Evolutionary conservation across 2,888 invertebrate genomes (phyloP).

Genomic region (Troides aeacus): DNA sequence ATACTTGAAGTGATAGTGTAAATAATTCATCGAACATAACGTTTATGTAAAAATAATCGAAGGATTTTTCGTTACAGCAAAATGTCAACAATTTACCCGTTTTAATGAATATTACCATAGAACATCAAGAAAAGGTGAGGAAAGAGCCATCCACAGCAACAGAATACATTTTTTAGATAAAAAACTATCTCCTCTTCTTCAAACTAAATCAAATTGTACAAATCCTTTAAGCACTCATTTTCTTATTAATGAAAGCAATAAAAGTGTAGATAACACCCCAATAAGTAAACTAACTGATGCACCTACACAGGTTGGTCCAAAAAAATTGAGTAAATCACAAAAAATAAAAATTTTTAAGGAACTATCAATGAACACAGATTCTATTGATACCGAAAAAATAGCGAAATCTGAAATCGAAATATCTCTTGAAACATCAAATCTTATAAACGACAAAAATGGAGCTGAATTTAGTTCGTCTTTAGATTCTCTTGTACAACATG

Average conservation of each 20-base stretch:
- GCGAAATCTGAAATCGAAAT: slow-evolving; percentile 28
- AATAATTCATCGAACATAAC: not conserved
- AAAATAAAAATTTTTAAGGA: slow-evolving; percentile 31
- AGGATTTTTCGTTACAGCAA: slow-evolving; percentile 42
- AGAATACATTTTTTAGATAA: slow-evolving; percentile 43
- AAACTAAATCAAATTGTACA: slow-evolving; percentile 49
- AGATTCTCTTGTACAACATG: slow-evolving; percentile 60
- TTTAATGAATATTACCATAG: slow-evolving; percentile 48
- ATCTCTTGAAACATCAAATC: slow-evolving; percentile 28
- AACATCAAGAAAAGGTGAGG: slow-evolving; percentile 61
- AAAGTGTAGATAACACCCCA: slow-evolving; percentile 39
- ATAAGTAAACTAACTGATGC: slow-evolving; percentile 8
- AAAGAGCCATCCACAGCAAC: slow-evolving; percentile 43
- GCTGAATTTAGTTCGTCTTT: slow-evolving; percentile 50
- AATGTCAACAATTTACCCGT: slow-evolving; percentile 35
- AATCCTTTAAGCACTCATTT: slow-evolving; percentile 40
- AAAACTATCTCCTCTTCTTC: slow-evolving; percentile 58
- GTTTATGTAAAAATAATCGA: not conserved
- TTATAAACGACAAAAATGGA: slow-evolving; percentile 31
- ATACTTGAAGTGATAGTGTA: not conserved
- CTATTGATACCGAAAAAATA: slow-evolving; percentile 31
- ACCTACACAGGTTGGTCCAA: slow-evolving; percentile 14
- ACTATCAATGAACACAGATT: slow-evolving; percentile 31
- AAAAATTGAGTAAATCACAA: slow-evolving; percentile 27
- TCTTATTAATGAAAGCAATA: slow-evolving; percentile 31